Base-by-base conservation (phyloP, 2,888 invertebrate genomes). In the Rhamphomyia laevipes region DNA sequence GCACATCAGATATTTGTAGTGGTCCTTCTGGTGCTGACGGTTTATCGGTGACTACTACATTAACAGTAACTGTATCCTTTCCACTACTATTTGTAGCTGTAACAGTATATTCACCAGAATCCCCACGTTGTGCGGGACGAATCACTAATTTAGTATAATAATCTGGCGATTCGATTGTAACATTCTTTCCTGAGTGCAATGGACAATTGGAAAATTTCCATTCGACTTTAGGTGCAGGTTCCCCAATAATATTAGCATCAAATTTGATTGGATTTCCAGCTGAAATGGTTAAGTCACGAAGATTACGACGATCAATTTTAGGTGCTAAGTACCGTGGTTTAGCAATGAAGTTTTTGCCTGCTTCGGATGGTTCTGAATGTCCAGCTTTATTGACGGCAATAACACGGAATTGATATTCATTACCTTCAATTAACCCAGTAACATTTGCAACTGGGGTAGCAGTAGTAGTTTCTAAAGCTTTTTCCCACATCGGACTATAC, bases 371-470 rank as follows among this genome's bases (percentile, higher is more conserved):
- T 59, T 91, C 89, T 61, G 95, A 90, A 64, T 83, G 84, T 1
- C 99, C 99, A 11, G 91, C 94, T 67, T 91, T 90, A 73, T 99
- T 99, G 48, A 95, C 76, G 10, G 97, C 97, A 57, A 92, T 81
- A 30, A 97, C 85, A 30, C 96, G 82, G 83, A 96, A 97, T 70
- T 95, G 94, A 68, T 94, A 95, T 65, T 95, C 94, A 66, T 92
- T 91, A 58, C 95, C 95, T 75, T 95, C 95, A 61, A 88, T 86
- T 44, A 97, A 72, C 40, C 91, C 91, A 63, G 86, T 86, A n/a
- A 94, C 84, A 48, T 84, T 83, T 45, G 86, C 94, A 50, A 78
- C 73, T 1, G 86, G 82, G 7, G 75, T 76, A 1, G 87, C 78
- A 21, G 80, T 77, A 50, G 84, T 84, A 0, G 86, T 87, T 70